These are phyloP conservation scores for Ifrita kowaldi DNA, from an alignment of 2,113 vertebrate species.

Conservation along the genomic window DNA sequence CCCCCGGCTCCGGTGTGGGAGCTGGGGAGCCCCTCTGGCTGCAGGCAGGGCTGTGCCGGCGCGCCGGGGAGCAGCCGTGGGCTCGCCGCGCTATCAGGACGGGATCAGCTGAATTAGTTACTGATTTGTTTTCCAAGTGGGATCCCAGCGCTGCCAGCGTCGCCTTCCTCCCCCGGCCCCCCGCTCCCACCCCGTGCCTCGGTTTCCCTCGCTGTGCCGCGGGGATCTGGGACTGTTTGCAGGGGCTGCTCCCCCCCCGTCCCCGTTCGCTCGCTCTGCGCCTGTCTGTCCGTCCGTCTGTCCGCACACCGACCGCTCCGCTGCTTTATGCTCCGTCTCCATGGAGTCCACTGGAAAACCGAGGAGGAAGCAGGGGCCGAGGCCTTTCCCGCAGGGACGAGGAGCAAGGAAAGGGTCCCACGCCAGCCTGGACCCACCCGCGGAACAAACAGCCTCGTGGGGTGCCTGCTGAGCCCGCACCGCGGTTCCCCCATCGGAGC, in stretches of 20 bases:
- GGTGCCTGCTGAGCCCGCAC: not conserved
- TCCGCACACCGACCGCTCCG: accelerated
- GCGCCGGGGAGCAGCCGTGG: not conserved
- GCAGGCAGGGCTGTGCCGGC: not conserved
- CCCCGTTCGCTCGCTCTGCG: accelerated
- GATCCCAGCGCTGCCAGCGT: not conserved
- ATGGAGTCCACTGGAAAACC: not conserved
- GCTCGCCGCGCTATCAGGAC: not conserved
- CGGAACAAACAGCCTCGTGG: accelerated
- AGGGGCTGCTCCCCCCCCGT: not conserved
- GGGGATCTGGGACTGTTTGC: not conserved
- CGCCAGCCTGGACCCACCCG: accelerated
- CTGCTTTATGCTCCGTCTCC: not conserved
- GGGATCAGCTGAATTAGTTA: not conserved
- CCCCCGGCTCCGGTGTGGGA: accelerated
- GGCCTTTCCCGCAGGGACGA: not conserved
- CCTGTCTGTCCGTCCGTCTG: not conserved
- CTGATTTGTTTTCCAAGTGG: not conserved
- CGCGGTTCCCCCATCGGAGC: accelerated
- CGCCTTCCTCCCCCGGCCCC: not conserved
- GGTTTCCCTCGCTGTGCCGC: not conserved
- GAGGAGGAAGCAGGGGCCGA: not conserved
- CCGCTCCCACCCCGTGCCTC: not conserved
- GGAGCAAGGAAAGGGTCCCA: not conserved
- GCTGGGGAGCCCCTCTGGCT: not conserved